Evolutionary conservation across 2,797 vertebrate species (phyloP).

Genomic region (Paramormyrops hopkinsi): DNA sequence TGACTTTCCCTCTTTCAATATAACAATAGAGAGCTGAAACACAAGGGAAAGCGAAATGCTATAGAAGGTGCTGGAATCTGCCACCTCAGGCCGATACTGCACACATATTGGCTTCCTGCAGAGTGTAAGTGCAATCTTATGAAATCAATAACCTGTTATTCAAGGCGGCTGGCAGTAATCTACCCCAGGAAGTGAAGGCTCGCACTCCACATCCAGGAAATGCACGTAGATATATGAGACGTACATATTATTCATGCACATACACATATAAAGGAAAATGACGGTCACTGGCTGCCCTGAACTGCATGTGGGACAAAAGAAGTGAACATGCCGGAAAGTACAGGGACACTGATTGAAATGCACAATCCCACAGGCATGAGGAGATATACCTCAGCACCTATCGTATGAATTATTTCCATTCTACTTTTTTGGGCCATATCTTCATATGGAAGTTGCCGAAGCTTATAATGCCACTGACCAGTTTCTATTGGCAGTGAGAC

Average conservation of each 20-base stretch:
- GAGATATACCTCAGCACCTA: not conserved
- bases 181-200: not conserved
- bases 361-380: not conserved
- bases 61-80: not conserved
- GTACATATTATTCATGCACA: not conserved
- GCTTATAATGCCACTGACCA: not conserved
- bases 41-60: not conserved
- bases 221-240: not conserved
- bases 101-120: not conserved
- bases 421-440: not conserved
- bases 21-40: not conserved
- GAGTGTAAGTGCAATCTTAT: not conserved
- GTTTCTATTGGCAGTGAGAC: not conserved
- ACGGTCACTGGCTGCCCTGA: not conserved
- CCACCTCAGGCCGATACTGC: not conserved
- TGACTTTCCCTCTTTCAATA: not conserved
- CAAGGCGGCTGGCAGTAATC: not conserved
- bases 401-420: not conserved
- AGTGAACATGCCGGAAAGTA: not conserved
- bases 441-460: not conserved
- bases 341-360: not conserved
- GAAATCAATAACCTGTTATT: not conserved
- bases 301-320: not conserved
- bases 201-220: not conserved
- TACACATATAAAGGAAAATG: not conserved